phyloP scores from a whole-genome alignment of 2,113 vertebrate species.

The Macquaria australasica region DNA sequence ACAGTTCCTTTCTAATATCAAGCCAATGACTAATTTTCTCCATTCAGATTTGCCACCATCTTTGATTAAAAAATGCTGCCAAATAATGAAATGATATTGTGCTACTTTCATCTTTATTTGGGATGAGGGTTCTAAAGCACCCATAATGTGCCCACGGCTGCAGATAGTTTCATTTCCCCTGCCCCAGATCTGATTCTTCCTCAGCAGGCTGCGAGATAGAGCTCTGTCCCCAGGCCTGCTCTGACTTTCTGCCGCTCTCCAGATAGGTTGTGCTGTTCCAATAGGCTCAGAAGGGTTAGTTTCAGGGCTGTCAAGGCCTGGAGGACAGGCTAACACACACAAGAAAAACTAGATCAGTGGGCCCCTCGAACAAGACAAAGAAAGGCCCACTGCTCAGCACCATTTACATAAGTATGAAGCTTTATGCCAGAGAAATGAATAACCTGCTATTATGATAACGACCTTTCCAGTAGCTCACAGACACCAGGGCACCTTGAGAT shows the following conservation, averaged over 20 bases:
- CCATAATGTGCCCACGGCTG: slow-evolving; percentile 56
- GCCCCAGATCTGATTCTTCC: slow-evolving; percentile 77
- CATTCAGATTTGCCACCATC: slow-evolving; percentile 33
- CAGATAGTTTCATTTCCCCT: slow-evolving; percentile 65
- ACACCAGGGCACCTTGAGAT: slow-evolving; percentile 67
- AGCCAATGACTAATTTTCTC: slow-evolving; percentile 22
- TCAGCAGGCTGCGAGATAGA: slow-evolving; percentile 69
- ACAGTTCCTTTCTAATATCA: slow-evolving; percentile 13
- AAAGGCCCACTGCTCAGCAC: slow-evolving; percentile 49
- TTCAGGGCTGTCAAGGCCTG: slow-evolving; percentile 71
- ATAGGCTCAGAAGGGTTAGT: slow-evolving; percentile 64
- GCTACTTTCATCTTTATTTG: slow-evolving; percentile 65
- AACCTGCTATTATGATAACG: slow-evolving; percentile 69
- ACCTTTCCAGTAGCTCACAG: slow-evolving; percentile 63
- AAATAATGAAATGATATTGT: slow-evolving; percentile 44
- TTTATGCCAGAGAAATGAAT: slow-evolving; percentile 62
- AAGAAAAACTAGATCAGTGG: slow-evolving; percentile 73
- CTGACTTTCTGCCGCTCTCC: slow-evolving; percentile 76
- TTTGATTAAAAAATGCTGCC: slow-evolving; percentile 45
- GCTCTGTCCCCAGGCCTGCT: slow-evolving; percentile 75
- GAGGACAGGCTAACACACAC: slow-evolving; percentile 67
- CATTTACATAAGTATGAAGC: slow-evolving; percentile 73
- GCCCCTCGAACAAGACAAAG: slow-evolving; percentile 67
- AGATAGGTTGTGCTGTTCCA: slow-evolving; percentile 67
- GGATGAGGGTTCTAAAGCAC: slow-evolving; percentile 50